These are phyloP conservation scores for Emys orbicularis DNA, from an alignment of 2,797 vertebrate genomes.

Conservation along the genomic window DNA sequence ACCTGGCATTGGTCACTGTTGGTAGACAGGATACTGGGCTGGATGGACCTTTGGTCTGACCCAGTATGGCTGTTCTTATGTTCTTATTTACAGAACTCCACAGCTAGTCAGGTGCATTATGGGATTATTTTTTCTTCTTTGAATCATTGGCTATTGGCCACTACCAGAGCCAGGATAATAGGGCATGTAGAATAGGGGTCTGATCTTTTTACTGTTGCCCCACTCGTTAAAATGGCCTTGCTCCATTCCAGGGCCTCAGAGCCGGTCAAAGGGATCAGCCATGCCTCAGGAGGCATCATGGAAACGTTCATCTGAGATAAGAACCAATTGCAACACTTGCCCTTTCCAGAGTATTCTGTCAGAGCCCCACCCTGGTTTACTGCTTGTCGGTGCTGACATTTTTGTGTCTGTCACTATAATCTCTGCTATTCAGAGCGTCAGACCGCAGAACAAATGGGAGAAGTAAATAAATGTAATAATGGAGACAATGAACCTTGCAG, in stretches of 20 bases:
- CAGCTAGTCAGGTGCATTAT: background rate
- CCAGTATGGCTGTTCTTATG: no score
- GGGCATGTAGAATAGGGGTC: background rate
- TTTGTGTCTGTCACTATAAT: fast-evolving
- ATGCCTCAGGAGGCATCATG: no score
- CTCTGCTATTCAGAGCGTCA: fast-evolving
- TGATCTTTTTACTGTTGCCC: background rate
- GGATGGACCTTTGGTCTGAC: no score
- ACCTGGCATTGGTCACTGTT: no score
- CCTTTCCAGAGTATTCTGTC: fast-evolving
- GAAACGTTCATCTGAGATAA: background rate
- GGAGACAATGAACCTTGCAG: background rate
- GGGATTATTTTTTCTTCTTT: background rate
- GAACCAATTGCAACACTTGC: fast-evolving
- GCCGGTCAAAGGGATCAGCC: background rate
- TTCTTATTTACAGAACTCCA: background rate
- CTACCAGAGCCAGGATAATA: background rate
- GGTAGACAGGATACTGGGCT: no score
- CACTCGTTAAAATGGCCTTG: fast-evolving
- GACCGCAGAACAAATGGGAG: background rate
- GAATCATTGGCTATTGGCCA: background rate
- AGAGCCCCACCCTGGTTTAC: no score
- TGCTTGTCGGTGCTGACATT: fast-evolving
- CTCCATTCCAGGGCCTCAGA: fast-evolving
- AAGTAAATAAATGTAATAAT: background rate